Percentiles rank a stretch among this genome's conserved stretches.
Conservation (phyloP, 2,888 invertebrate species). For the Meteorus cinctellus region DNA sequence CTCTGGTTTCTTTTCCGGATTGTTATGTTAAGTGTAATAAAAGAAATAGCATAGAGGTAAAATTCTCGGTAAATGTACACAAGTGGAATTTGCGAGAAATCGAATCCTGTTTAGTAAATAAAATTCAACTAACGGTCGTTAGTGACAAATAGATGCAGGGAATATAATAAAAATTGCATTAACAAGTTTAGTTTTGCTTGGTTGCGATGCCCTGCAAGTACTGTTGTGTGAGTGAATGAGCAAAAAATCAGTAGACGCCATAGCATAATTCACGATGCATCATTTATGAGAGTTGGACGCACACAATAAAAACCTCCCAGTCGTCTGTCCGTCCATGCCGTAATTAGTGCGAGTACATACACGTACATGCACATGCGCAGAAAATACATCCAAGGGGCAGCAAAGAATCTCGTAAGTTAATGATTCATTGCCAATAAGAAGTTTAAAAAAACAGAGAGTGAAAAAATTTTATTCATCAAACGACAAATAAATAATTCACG, state of each 20-base stretch:
- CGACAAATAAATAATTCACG: constrained; percentile 8
- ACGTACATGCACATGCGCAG: constrained; percentile 4
- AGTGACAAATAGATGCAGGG: constrained; percentile 15
- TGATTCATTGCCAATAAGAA: constrained; percentile 36
- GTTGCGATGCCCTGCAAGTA: background rate
- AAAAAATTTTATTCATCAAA: background rate
- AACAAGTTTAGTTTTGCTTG: constrained; percentile 6
- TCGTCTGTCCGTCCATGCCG: constrained; percentile 45
- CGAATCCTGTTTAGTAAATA: constrained; percentile 29
- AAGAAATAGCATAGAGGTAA: background rate
- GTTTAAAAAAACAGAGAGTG: constrained; percentile 24
- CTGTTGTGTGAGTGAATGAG: constrained; percentile 16
- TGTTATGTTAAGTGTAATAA: background rate
- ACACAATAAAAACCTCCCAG: constrained; percentile 44
- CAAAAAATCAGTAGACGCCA: constrained; percentile 36
- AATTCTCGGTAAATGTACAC: constrained; percentile 10
- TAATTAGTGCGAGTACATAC: constrained; percentile 48
- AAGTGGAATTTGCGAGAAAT: constrained; percentile 30
- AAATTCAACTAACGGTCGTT: constrained; percentile 20
- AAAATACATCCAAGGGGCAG: constrained; percentile 28
- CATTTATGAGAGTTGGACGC: constrained; percentile 50
- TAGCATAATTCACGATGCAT: constrained; percentile 53
- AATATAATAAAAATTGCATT: constrained; percentile 20
- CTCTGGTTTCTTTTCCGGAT: constrained; percentile 1
- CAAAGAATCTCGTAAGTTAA: constrained; percentile 29